Evolutionary conservation across 2,888 invertebrate genomes (phyloP).

Genomic region (Lysandra bellargus): DNA sequence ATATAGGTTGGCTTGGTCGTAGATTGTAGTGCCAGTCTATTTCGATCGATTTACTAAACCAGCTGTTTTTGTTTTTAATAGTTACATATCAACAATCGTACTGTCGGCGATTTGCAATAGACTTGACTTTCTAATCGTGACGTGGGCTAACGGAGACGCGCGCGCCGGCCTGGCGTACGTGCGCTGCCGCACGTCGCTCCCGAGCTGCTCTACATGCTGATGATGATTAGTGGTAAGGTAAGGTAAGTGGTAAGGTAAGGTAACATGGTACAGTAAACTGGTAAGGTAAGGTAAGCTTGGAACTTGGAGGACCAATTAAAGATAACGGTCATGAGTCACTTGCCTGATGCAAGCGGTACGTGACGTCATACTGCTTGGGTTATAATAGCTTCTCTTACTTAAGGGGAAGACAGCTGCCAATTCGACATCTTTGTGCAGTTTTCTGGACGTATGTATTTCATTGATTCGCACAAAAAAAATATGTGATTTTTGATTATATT

Average conservation of each 20-base stretch:
- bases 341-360: neutral
- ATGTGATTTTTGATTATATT: too few species aligned
- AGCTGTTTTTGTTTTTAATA: neutral
- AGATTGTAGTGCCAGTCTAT: too few species aligned
- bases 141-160: constrained; percentile 49
- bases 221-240: neutral
- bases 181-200: constrained; percentile 63
- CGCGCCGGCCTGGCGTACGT: constrained; percentile 65
- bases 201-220: constrained; percentile 20
- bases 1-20: too few species aligned
- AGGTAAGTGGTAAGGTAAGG: neutral
- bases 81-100: neutral
- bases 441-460: too few species aligned
- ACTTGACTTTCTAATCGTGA: constrained; percentile 42
- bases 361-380: too few species aligned
- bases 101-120: neutral
- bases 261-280: too few species aligned
- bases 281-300: neutral
- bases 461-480: too few species aligned
- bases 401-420: too few species aligned
- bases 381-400: too few species aligned
- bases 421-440: too few species aligned
- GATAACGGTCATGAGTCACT: neutral
- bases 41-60: too few species aligned
- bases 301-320: neutral